Percentiles rank a stretch among this genome's conserved stretches.
These are phyloP conservation scores for Coremacera marginata DNA, from an alignment of 2,888 invertebrate genomes.

Conservation along the genomic window DNA sequence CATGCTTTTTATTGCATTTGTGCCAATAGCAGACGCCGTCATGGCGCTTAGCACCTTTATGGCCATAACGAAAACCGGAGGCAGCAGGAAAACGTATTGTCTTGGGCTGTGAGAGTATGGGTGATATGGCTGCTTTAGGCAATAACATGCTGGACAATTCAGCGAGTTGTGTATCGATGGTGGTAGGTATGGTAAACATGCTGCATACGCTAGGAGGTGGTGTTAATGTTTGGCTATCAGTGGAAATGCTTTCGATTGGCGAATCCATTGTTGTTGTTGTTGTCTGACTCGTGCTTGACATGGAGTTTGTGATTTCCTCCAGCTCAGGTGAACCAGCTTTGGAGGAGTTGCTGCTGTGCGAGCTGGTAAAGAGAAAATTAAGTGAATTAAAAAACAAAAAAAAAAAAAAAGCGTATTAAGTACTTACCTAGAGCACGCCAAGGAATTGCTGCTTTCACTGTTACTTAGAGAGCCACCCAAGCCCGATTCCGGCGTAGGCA, in stretches of 20 bases:
- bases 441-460: slow-evolving; percentile 56
- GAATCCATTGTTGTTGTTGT: slow-evolving; percentile 30
- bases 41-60: slow-evolving; percentile 67
- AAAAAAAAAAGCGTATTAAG: too few species aligned
- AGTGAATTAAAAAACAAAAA: not conserved
- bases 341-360: slow-evolving; percentile 13
- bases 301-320: slow-evolving; percentile 15
- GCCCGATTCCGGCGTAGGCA: slow-evolving; percentile 62
- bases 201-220: slow-evolving; percentile 16
- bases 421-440: slow-evolving; percentile 56
- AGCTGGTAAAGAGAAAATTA: not conserved
- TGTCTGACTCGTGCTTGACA: not conserved
- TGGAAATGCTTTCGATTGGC: slow-evolving; percentile 34
- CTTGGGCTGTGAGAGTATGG: slow-evolving; percentile 84
- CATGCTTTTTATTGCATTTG: slow-evolving; percentile 83
- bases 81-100: slow-evolving; percentile 83
- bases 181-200: slow-evolving; percentile 37
- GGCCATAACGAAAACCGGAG: slow-evolving; percentile 64
- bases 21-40: slow-evolving; percentile 83
- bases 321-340: slow-evolving; percentile 17
- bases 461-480: slow-evolving; percentile 64
- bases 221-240: slow-evolving; percentile 52
- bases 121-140: slow-evolving; percentile 73
- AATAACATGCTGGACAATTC: slow-evolving; percentile 54
- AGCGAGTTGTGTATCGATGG: slow-evolving; percentile 67